Base-by-base conservation (phyloP, 2,888 invertebrate species). In the Drosophila ustulata region DNA sequence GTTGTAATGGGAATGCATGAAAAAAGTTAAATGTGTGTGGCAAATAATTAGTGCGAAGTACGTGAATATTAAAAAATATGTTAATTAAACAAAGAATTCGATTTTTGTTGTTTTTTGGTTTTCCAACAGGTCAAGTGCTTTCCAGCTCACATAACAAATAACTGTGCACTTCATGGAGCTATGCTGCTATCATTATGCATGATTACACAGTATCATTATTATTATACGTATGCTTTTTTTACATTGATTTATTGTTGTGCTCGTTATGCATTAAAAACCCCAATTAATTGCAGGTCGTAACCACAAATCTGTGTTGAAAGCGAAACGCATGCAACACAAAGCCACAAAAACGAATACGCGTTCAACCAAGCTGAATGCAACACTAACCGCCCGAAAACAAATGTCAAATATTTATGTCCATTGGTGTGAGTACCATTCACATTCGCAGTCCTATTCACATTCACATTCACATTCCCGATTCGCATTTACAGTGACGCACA, bases 231-330 rank as follows among this genome's bases (percentile, higher is more conserved):
- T 39, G 34, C 11, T 34, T 25, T 32, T 26, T 18, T 45, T 34
- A 18, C 18, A 30, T 23, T 51, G 45, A 26, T 13, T 3, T 46
- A 13, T 18, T 34, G 2, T 9, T 6, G 30, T 52, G n/a, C 18
- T 28, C 11, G 37, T 13, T n/a, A 46, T 6, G 32, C 13, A 65
- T 84, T 58, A 69, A 79, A 79, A 85, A 58, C 64, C 52, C 51
- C 65, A 82, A 80, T 82, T 88, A 88, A 83, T 86, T 86, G 86
- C 75, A 68, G 57, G 71, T 80, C 83, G 86, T 82, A 82, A 80
- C 64, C 80, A 69, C 81, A 80, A 85, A 85, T 74, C 70, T 46
- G 71, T 46, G 71, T 26, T 66, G 71, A 77, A 66, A 75, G 66
- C 59, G 59, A 75, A 78, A 57, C 26, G 30, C 58, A 30, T 56